Percentiles rank a stretch among this genome's conserved stretches.
Evolutionary conservation across 2,113 vertebrate species (phyloP).

Genomic region (Anhinga anhinga): DNA sequence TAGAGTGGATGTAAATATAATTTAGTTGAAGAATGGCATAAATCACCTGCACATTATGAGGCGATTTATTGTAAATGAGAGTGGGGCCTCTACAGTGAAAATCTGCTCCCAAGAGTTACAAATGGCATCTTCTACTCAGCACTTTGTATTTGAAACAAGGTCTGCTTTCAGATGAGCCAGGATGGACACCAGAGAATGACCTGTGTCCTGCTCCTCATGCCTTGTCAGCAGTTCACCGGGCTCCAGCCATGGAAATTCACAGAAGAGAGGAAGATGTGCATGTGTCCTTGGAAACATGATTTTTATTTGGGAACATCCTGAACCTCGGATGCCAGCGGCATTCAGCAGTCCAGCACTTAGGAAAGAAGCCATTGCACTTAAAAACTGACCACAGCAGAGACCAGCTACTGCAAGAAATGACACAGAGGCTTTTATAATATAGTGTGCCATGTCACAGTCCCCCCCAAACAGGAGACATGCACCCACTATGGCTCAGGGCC

Average conservation of each 20-base stretch:
- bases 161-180: background rate
- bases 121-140: background rate
- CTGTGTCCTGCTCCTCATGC: background rate
- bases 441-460: background rate
- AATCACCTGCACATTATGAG: background rate
- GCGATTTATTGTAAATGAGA: background rate
- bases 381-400: background rate
- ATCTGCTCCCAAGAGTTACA: background rate
- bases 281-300: background rate
- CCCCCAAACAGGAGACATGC: fast-evolving
- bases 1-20: background rate
- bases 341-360: background rate
- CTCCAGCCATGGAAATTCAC: background rate
- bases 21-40: background rate
- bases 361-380: background rate
- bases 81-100: background rate
- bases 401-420: background rate
- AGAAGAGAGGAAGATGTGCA: background rate
- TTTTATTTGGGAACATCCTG: slow-evolving; percentile 38
- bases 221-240: background rate
- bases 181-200: background rate
- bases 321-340: background rate
- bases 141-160: background rate
- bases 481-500: background rate
- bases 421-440: background rate